phyloP scores from a whole-genome alignment of 2,797 vertebrate species.

The Cynopterus sphinx region DNA sequence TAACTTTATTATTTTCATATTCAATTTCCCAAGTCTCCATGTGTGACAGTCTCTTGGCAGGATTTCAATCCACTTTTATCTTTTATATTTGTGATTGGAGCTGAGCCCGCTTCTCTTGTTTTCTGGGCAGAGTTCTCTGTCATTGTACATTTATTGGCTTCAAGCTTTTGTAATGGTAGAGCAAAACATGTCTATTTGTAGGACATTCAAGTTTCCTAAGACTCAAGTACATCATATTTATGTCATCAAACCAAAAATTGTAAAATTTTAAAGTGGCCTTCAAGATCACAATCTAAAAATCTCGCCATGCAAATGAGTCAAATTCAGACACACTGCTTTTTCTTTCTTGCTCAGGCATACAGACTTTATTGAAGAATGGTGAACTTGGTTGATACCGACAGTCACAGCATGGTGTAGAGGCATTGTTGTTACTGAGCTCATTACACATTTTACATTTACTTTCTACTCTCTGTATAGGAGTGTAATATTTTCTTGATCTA shows the following conservation, averaged over 20 bases:
- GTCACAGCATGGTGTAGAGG: background rate
- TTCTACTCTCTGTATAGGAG: background rate
- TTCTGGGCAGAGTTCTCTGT: background rate
- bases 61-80: constrained; percentile 36
- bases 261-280: background rate
- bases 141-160: background rate
- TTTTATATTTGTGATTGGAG: constrained; percentile 48
- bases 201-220: background rate
- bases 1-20: constrained; percentile 54
- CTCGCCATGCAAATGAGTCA: background rate
- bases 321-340: background rate
- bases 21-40: background rate
- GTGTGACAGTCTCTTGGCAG: constrained; percentile 54
- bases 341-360: background rate
- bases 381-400: background rate
- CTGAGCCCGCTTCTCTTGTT: background rate
- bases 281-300: background rate
- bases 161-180: background rate
- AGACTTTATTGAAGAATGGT: background rate
- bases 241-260: background rate
- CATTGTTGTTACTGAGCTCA: background rate
- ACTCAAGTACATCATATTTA: background rate
- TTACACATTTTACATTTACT: background rate
- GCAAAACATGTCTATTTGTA: background rate
- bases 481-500: background rate